phyloP scores from a whole-genome alignment of 2,888 invertebrate species.

The Furcula furcula region DNA sequence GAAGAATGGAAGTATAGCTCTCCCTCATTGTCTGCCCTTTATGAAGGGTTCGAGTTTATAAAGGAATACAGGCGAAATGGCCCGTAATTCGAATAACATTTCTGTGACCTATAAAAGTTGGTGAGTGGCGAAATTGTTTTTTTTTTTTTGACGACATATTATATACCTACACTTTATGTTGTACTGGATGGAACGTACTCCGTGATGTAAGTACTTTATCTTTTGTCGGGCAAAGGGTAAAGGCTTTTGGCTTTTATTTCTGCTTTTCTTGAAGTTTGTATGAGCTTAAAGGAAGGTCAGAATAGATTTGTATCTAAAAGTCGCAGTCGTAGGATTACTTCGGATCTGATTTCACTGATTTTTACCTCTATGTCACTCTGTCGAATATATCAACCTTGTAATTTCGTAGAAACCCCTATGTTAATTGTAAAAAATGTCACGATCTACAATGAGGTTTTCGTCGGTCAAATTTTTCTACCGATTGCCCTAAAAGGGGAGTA shows the following conservation, averaged over 20 bases:
- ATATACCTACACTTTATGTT: slow-evolving; percentile 14
- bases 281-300: slow-evolving; percentile 39
- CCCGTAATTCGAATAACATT: slow-evolving; percentile 71
- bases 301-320: slow-evolving; percentile 45
- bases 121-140: slow-evolving; percentile 55
- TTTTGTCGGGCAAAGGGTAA: slow-evolving; percentile 40
- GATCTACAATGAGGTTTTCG: too few species aligned
- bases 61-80: slow-evolving; percentile 67
- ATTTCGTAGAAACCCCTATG: background rate
- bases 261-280: slow-evolving; percentile 39
- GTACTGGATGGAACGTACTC: slow-evolving; percentile 25
- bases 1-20: slow-evolving; percentile 65
- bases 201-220: slow-evolving; percentile 42
- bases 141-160: slow-evolving; percentile 48
- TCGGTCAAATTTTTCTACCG: too few species aligned
- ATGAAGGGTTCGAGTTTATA: slow-evolving; percentile 67
- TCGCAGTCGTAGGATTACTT: slow-evolving; percentile 18
- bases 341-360: slow-evolving; percentile 13
- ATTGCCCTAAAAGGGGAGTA: too few species aligned
- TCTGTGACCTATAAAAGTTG: slow-evolving; percentile 67
- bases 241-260: slow-evolving; percentile 35
- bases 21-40: slow-evolving; percentile 72
- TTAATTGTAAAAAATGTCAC: background rate
- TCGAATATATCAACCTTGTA: background rate
- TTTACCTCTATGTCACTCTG: background rate